Evolutionary conservation across 2,113 vertebrate species (phyloP).

Genomic region (Rhinoptilus africanus): DNA sequence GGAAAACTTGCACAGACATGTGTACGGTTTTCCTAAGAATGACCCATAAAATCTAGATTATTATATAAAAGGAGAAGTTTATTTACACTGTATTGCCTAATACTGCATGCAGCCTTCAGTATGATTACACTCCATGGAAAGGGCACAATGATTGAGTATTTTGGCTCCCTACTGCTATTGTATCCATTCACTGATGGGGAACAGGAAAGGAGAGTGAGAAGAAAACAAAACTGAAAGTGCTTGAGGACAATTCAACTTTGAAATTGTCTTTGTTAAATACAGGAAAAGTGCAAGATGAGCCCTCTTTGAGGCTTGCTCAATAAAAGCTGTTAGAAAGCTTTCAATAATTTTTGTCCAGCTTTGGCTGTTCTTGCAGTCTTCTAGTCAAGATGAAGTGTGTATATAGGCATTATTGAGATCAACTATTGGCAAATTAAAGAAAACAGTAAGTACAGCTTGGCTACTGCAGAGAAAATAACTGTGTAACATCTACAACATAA

Average conservation of each 20-base stretch:
- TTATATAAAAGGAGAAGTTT: background rate
- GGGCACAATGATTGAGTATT: background rate
- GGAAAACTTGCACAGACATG: background rate
- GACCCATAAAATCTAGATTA: background rate
- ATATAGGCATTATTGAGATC: background rate
- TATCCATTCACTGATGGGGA: background rate
- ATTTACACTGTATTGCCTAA: background rate
- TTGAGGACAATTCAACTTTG: slow-evolving; percentile 5
- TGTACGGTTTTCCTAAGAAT: background rate
- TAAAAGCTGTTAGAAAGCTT: background rate
- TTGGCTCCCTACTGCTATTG: background rate
- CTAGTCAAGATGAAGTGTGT: background rate
- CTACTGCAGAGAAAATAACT: background rate
- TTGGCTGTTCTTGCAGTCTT: background rate
- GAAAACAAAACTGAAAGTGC: slow-evolving; percentile 9
- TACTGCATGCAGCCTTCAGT: background rate
- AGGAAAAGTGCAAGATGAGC: background rate
- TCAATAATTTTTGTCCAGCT: background rate
- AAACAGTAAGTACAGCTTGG: background rate
- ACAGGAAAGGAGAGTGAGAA: background rate
- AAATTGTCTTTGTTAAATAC: background rate
- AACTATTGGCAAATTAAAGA: background rate
- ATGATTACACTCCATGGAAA: background rate
- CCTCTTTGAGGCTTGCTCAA: background rate
- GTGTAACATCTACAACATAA: background rate